Conservation (phyloP, 1,140 invertebrate genomes). For the Drosophila hydei region DNA sequence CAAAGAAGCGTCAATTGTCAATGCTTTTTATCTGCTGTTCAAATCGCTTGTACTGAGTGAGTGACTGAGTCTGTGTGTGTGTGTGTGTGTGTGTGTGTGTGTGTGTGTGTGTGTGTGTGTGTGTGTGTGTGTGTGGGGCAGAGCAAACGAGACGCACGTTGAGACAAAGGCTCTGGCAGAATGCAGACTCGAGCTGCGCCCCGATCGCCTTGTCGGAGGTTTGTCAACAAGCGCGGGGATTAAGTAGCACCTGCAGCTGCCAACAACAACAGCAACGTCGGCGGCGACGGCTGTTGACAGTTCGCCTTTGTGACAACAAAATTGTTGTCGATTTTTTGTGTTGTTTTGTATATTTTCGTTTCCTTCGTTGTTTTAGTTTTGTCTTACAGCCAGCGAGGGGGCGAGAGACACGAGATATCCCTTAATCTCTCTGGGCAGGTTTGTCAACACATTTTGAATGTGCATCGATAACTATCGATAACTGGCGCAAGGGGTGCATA, state of each 20-base stretch:
- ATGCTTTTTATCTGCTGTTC: slow-evolving; percentile 43
- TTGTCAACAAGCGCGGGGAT: slow-evolving; percentile 76
- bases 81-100: slow-evolving; percentile 32
- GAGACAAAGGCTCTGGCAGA: slow-evolving; percentile 29
- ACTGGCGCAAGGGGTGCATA: slow-evolving; percentile 49
- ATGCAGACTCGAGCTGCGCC: neutral
- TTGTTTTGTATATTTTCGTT: neutral
- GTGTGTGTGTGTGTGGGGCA: slow-evolving; percentile 32
- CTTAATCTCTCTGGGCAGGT: slow-evolving; percentile 62
- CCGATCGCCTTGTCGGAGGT: neutral
- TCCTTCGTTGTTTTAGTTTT: slow-evolving; percentile 25
- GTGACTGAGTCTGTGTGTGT: slow-evolving; percentile 17
- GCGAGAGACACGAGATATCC: neutral
- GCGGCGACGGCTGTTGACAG: slow-evolving; percentile 61
- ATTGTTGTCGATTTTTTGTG: slow-evolving; percentile 62
- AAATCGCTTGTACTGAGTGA: too few species aligned
- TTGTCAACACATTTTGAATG: slow-evolving; percentile 74
- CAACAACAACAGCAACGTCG: slow-evolving; percentile 7
- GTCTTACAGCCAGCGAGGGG: neutral
- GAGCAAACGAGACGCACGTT: too few species aligned
- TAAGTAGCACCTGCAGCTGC: slow-evolving; percentile 74
- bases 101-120: slow-evolving; percentile 19
- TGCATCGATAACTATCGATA: slow-evolving; percentile 62
- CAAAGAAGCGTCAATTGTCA: slow-evolving; percentile 52
- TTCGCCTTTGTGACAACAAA: slow-evolving; percentile 78